These are phyloP conservation scores for Eleginops maclovinus DNA, from an alignment of 2,113 vertebrate species.

Conservation along the genomic window DNA sequence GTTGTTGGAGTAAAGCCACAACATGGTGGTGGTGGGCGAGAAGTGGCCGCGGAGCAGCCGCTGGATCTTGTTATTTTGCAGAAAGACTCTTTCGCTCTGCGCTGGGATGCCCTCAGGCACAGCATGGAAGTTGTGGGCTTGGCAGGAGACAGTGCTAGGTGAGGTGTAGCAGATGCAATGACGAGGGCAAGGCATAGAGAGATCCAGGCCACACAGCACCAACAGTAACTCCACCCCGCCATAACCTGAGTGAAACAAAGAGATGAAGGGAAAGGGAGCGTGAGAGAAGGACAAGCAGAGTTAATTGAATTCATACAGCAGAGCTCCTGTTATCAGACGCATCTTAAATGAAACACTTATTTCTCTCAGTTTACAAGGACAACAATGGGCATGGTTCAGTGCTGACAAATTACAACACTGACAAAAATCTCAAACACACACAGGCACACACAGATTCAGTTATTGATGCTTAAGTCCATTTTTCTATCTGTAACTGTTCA, in stretches of 20 bases:
- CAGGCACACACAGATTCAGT: slow-evolving; percentile 1
- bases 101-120: slow-evolving; percentile 95
- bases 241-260: slow-evolving; percentile 78
- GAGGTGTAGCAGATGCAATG: slow-evolving; percentile 97
- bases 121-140: slow-evolving; percentile 93
- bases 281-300: slow-evolving; percentile 32
- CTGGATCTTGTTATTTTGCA: slow-evolving; percentile 97
- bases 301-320: slow-evolving; percentile 66
- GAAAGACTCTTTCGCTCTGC: slow-evolving; percentile 94
- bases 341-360: slow-evolving; percentile 66
- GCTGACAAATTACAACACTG: slow-evolving; percentile 57
- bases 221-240: slow-evolving; percentile 90
- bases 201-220: slow-evolving; percentile 90
- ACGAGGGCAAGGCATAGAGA: slow-evolving; percentile 87
- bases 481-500: slow-evolving; percentile 25
- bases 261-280: slow-evolving; percentile 9
- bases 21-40: slow-evolving; percentile 92
- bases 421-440: slow-evolving; percentile 44
- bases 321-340: slow-evolving; percentile 54
- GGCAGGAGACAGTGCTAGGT: slow-evolving; percentile 98
- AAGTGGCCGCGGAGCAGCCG: slow-evolving; percentile 93
- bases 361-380: slow-evolving; percentile 74
- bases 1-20: slow-evolving; percentile 99
- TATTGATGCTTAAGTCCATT: neutral
- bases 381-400: slow-evolving; percentile 67